Base-by-base conservation (phyloP, 2,113 vertebrate genomes). In the Microtus oregoni region DNA sequence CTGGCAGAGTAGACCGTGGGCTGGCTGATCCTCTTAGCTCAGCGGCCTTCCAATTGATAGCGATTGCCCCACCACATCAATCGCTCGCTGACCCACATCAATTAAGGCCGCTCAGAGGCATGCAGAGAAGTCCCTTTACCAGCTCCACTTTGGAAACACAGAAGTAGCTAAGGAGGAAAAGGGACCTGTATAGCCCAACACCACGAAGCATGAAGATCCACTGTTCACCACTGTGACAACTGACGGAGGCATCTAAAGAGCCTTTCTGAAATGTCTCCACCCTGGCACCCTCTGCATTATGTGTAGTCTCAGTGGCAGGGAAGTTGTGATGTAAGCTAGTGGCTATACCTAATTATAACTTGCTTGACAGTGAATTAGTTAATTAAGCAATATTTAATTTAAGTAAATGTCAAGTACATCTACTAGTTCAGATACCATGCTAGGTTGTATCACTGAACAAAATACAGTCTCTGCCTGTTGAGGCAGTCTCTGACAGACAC, bases 21-120 rank as follows among this genome's bases (percentile, higher is more conserved):
- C 78, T 44, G 87, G 91, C 92, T n/a, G 85, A 90, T 75, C 90
- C 93, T 90, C 96, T 95, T 96, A 85, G 68, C 86, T 90, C 75
- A 77, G 94, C 44, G 15, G 91, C 92, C 83, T 95, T 93, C 90
- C 97, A 94, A 13, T 28, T 92, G 96, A 88, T 96, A 92, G 88
- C 35, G 92, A 97, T 88, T 96, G 79, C 95, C 83, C 90, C 79
- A 63, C 61, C 58, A 87, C 92, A 82, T 97, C 96, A 93, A 78
- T 92, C 6, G 14, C 79, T 44, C 79, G 19, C 78, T 10, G 95
- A 92, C 76, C 92, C 85, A 44, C 90, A 89, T 97, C 96, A 94
- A 86, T 96, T 90, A 90, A 87, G 90, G 86, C 72, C 0, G 7
- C 90, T 95, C 92, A 92, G 52, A 97, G 92, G 92, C 76, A 52